Conservation (phyloP, 2,888 invertebrate species). For the Sphinx pinastri region DNA sequence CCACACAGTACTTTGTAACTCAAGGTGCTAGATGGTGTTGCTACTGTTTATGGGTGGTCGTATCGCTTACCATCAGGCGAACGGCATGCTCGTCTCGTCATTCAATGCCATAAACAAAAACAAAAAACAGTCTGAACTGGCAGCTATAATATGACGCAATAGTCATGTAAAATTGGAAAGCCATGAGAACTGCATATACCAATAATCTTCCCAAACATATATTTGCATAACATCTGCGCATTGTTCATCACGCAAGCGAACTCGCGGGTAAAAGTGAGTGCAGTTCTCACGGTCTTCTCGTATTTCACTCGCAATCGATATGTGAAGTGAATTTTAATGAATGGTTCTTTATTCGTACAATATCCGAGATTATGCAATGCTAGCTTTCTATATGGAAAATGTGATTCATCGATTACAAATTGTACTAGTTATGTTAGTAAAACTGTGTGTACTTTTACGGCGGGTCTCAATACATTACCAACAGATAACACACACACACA, state of each 20-base stretch:
- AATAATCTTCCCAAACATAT: slow-evolving; percentile 2
- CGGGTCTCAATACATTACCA: too few species aligned
- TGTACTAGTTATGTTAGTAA: neutral
- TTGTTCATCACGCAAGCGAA: slow-evolving; percentile 18
- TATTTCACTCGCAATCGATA: slow-evolving; percentile 30
- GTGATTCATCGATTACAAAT: slow-evolving; percentile 12
- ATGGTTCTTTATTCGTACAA: slow-evolving; percentile 30
- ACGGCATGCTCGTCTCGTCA: too few species aligned
- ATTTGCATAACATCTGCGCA: slow-evolving; percentile 9
- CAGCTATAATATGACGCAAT: neutral
- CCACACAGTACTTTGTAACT: too few species aligned
- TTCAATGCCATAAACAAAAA: too few species aligned
- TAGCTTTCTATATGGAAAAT: slow-evolving; percentile 29
- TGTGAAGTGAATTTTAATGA: slow-evolving; percentile 32
- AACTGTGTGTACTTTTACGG: too few species aligned
- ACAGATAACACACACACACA: too few species aligned
- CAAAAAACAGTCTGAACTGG: too few species aligned
- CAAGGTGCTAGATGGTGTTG: too few species aligned
- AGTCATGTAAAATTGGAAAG: slow-evolving; percentile 1
- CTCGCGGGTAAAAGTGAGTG: slow-evolving; percentile 8
- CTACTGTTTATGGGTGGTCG: too few species aligned
- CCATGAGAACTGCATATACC: slow-evolving; percentile 2
- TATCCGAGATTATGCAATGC: slow-evolving; percentile 31
- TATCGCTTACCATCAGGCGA: too few species aligned
- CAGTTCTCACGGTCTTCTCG: slow-evolving; percentile 34